Evolutionary conservation across 2,888 invertebrate genomes (phyloP), one percentile per base, ranked within the genome.

Genomic region (Nezara viridula): DNA sequence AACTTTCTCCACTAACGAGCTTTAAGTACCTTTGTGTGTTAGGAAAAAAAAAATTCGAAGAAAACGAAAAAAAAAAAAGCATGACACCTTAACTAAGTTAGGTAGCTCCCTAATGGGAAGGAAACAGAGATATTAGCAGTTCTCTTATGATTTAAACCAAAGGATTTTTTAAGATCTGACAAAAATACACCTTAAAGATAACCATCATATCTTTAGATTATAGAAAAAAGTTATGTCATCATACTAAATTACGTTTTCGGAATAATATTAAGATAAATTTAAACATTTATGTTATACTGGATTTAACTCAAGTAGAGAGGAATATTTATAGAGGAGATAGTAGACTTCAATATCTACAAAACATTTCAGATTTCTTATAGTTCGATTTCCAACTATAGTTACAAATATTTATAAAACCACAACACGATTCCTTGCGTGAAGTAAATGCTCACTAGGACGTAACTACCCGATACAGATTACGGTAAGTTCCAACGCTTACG

Each of bases 321-420:
- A n/a, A n/a, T n/a, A n/a, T n/a, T n/a, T n/a, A n/a, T n/a, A n/a
- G n/a, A n/a, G n/a, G n/a, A n/a, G n/a, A n/a, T n/a, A n/a, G n/a
- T n/a, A n/a, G n/a, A n/a, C n/a, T n/a, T n/a, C n/a, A n/a, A n/a
- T n/a, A n/a, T n/a, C n/a, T n/a, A n/a, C n/a, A n/a, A n/a, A n/a
- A n/a, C n/a, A n/a, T n/a, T n/a, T n/a, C n/a, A n/a, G n/a, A n/a
- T n/a, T n/a, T n/a, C n/a, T n/a, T n/a, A n/a, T n/a, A n/a, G n/a
- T n/a, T n/a, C n/a, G n/a, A n/a, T n/a, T n/a, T n/a, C n/a, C n/a
- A n/a, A n/a, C n/a, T n/a, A n/a, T n/a, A n/a, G n/a, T n/a, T n/a
- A n/a, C n/a, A 73, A 73, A 73, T 73, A 73, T 73, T 73, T 73
- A 73, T n/a, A n/a, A n/a, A 73, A 73, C 66, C 66, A 32, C 66